Evolutionary conservation across 2,888 invertebrate species (phyloP), one percentile per base, ranked within the genome.

Genomic region (Sphaerophoria taeniata): DNA sequence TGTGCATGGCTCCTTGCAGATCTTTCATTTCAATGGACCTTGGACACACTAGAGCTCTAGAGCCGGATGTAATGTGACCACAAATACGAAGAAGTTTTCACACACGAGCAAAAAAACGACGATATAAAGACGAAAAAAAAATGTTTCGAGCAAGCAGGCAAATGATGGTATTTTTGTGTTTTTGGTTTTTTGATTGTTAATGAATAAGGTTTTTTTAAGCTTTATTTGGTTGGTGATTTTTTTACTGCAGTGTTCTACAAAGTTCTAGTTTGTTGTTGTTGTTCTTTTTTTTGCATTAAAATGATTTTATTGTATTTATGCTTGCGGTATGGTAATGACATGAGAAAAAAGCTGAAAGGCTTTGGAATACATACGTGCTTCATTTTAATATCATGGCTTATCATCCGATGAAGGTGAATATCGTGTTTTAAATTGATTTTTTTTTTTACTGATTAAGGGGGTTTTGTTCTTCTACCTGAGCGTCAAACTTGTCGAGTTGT

Each of bases 1-100:
- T 95, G 89, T 96, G 95, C 67, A 88, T 87, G 55, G 93, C 93
- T 0, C 94, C 94, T 85, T 94, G 93, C 73, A 90, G 88, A 90
- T 93, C 93, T 88, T 91, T 91, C 86, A 93, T 90, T 90, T 93
- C 93, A 88, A 93, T 90, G 88, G 92, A 92, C 90, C 92, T 92
- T 90, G 92, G 93, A 90, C 92, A 92, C 90, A 92, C 91, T 91
- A 92, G 89, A 91, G 91, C 92, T 92, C 92, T 92, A 90, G 24
- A 92, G 91, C 83, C 80, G 86, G 86, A 78, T 86, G 73, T 78
- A 88, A 87, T 88, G 87, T 87, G 87, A 89, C 87, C 88, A 89
- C 88, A 88, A 88, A 89, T 89, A 90, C 89, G 90, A 88, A 87
- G 89, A 88, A 88, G 78, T 88, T 88, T 89, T 88, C 85, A 89